phyloP scores from a whole-genome alignment of 1,140 invertebrate species.

The Bombus terrestris region DNA sequence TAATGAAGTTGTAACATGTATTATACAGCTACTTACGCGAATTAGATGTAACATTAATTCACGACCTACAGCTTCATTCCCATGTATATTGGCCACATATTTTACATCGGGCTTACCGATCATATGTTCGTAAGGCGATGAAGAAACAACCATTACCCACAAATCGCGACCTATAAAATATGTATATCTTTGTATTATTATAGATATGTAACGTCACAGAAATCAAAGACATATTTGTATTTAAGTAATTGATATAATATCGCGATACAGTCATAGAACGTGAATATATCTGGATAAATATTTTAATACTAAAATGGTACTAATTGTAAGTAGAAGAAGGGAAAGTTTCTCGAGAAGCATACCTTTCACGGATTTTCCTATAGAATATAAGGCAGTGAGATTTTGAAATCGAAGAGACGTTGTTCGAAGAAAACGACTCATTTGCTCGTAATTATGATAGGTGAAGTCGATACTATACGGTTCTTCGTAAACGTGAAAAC shows the following conservation, averaged over 20 bases:
- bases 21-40: constrained; percentile 83
- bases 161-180: constrained; percentile 89
- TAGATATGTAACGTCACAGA: not conserved
- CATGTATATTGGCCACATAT: constrained; percentile 96
- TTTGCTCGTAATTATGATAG: constrained; percentile 94
- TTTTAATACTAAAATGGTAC: not conserved
- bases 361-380: constrained; percentile 97
- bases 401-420: constrained; percentile 92
- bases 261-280: not conserved
- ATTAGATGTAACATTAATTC: constrained; percentile 94
- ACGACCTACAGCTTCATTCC: constrained; percentile 94
- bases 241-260: not conserved
- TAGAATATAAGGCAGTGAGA: constrained; percentile 94
- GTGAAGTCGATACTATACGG: constrained; percentile 87
- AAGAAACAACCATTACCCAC: constrained; percentile 97
- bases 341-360: constrained; percentile 42
- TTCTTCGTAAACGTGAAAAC: constrained; percentile 76
- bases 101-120: constrained; percentile 96
- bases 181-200: not conserved
- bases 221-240: not conserved
- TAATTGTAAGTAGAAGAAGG: not conserved
- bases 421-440: constrained; percentile 91
- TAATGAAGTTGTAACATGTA: not conserved
- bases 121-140: constrained; percentile 94
- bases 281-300: not conserved